Conservation (phyloP, 2,797 vertebrate genomes). For the Bradypodion pumilum region DNA sequence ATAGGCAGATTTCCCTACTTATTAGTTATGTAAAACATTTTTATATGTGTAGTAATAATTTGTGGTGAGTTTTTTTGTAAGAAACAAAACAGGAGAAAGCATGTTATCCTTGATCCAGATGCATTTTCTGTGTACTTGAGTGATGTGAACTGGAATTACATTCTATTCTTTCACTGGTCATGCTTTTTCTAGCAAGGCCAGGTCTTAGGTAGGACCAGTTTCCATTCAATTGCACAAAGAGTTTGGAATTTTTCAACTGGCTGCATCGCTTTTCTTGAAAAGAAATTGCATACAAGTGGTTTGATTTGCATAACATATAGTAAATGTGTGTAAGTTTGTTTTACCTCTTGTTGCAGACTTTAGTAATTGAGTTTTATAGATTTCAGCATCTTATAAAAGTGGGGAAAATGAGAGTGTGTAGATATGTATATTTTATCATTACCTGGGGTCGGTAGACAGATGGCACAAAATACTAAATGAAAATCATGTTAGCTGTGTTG, state of each 20-base stretch:
- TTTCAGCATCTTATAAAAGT: not conserved
- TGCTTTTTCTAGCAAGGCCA: conserved; percentile 64
- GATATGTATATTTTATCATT: not conserved
- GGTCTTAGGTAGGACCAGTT: conserved; percentile 71
- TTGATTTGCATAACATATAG: conserved; percentile 35
- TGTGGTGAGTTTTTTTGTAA: conserved; percentile 48
- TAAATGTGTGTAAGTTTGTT: conserved; percentile 12
- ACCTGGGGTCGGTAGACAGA: conserved; percentile 3
- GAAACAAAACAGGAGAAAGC: conserved; percentile 60
- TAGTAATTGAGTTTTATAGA: too few relatives aligned
- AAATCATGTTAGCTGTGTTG: not conserved
- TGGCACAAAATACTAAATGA: not conserved
- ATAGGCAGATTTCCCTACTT: conserved; percentile 23
- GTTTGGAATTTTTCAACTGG: conserved; percentile 62
- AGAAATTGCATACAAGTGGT: conserved; percentile 17
- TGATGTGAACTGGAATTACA: conserved; percentile 66
- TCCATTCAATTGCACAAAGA: conserved; percentile 62
- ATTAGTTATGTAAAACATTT: conserved; percentile 35
- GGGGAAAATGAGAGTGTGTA: not conserved
- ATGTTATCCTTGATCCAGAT: conserved; percentile 57
- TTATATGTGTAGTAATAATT: conserved; percentile 1
- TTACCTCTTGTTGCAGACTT: conserved; percentile 8
- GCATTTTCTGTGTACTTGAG: conserved; percentile 66
- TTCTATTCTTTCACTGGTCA: conserved; percentile 59
- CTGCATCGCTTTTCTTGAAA: conserved; percentile 36